These are phyloP conservation scores for Chelon auratus DNA, from an alignment of 2,797 vertebrate species.

Conservation along the genomic window DNA sequence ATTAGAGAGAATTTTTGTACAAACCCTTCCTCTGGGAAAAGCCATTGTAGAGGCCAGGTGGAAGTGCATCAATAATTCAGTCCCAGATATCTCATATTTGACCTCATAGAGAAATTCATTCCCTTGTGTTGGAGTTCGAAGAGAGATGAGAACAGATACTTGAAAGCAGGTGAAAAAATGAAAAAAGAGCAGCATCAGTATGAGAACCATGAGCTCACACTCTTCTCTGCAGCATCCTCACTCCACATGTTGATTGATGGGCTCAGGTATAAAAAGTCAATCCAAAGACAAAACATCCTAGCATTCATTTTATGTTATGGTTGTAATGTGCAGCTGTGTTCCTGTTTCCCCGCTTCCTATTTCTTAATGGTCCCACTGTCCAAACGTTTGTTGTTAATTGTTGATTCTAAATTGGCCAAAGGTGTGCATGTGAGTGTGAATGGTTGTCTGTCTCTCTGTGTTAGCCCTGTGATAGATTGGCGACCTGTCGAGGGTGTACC, in stretches of 20 bases:
- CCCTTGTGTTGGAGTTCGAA: conserved; percentile 43
- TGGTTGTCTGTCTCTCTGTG: no score
- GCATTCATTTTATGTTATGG: not conserved
- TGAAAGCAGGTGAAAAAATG: conserved; percentile 32
- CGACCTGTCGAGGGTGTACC: no score
- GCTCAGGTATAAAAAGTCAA: conserved; percentile 39
- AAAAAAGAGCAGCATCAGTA: conserved; percentile 47
- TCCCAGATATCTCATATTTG: conserved; percentile 65
- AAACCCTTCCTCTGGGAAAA: conserved; percentile 40
- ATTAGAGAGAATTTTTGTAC: conserved; percentile 23
- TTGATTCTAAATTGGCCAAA: no score
- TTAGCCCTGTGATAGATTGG: no score
- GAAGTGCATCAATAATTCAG: conserved; percentile 70
- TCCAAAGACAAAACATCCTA: conserved; percentile 15
- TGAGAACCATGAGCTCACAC: conserved; percentile 43
- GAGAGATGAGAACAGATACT: conserved; percentile 57
- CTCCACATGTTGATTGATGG: conserved; percentile 56
- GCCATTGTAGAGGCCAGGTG: conserved; percentile 19
- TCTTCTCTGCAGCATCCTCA: conserved; percentile 39
- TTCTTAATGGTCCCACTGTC: conserved; percentile 3
- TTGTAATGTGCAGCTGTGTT: not conserved
- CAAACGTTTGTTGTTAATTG: no score
- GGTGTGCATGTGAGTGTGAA: no score
- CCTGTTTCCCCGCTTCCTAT: not conserved
- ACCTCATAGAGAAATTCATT: conserved; percentile 67